A percentile compares a stretch with the other conserved stretches of the same genome.
Conservation (phyloP, 2,888 invertebrate species). For the Drosophila setosimentum region DNA sequence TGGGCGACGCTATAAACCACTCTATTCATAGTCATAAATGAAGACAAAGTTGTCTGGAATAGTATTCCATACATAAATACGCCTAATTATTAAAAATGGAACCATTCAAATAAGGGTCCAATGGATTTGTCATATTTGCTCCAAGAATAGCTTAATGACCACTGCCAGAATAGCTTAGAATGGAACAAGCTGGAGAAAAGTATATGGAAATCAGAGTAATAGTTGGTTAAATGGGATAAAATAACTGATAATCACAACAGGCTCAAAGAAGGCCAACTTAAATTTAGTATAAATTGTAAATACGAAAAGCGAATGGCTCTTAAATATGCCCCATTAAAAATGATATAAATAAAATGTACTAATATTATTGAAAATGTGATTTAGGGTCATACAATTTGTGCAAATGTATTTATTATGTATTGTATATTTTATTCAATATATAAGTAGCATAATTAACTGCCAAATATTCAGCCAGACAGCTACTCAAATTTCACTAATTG, state of each 20-base stretch:
- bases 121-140: neutral
- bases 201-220: neutral
- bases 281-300: no score
- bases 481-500: neutral
- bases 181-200: neutral
- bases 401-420: neutral
- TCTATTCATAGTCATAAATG: neutral
- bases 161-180: neutral
- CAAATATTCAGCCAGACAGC: neutral
- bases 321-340: no score
- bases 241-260: neutral
- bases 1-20: conserved; percentile 20
- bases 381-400: neutral
- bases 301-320: no score
- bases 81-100: neutral
- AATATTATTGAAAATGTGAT: neutral
- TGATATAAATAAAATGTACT: neutral
- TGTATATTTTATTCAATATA: no score
- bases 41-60: neutral
- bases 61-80: neutral
- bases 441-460: neutral
- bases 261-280: no score
- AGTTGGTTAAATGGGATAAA: neutral
- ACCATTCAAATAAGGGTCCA: neutral
- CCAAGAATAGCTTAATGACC: neutral